phyloP scores from a whole-genome alignment of 2,888 invertebrate genomes.

The Diogma glabrata region DNA sequence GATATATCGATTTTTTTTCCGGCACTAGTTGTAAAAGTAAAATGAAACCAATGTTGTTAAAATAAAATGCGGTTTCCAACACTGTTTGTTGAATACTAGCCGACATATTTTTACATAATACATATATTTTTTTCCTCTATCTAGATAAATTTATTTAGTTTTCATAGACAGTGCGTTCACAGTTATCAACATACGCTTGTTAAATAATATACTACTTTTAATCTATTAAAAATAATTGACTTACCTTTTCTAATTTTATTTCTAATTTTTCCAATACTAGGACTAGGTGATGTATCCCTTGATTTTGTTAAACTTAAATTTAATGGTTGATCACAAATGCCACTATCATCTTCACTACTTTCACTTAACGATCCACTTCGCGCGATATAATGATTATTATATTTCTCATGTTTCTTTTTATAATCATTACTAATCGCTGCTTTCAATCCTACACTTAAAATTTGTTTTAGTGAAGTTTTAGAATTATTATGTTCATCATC shows the following conservation, averaged over 20 bases:
- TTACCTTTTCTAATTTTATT: conserved; percentile 22
- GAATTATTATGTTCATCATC: neutral
- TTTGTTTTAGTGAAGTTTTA: neutral
- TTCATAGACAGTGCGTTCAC: too few relatives aligned
- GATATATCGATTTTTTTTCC: too few relatives aligned
- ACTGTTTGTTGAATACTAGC: too few relatives aligned
- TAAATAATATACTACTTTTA: too few relatives aligned
- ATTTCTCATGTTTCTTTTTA: conserved; percentile 24
- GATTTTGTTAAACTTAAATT: conserved; percentile 48
- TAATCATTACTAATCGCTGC: conserved; percentile 16
- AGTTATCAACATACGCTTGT: too few relatives aligned
- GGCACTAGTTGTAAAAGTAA: too few relatives aligned
- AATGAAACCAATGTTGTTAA: too few relatives aligned
- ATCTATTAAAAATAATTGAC: too few relatives aligned
- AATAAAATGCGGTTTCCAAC: too few relatives aligned
- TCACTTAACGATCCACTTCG: conserved; percentile 29
- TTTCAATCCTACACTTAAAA: neutral
- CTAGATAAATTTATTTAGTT: too few relatives aligned
- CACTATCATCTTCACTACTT: conserved; percentile 37
- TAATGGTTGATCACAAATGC: conserved; percentile 42
- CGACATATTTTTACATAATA: too few relatives aligned
- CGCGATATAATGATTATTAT: conserved; percentile 16
- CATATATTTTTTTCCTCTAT: too few relatives aligned
- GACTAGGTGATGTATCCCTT: conserved; percentile 32
- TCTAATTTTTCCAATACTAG: conserved; percentile 27